Percentiles rank a stretch among this genome's conserved stretches.
phyloP scores from a whole-genome alignment of 2,797 vertebrate genomes.

The Champsocephalus gunnari region DNA sequence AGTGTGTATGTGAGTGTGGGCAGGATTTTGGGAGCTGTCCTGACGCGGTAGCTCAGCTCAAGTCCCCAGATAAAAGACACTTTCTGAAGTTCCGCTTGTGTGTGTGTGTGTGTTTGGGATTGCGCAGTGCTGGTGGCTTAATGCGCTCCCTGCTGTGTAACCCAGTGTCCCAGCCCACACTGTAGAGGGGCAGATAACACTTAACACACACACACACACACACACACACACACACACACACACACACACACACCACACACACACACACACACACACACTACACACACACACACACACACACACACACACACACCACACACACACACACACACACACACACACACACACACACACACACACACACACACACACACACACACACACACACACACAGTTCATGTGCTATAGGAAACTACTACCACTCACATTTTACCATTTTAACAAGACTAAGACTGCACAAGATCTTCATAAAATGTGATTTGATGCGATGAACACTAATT shows the following conservation, averaged over 20 bases:
- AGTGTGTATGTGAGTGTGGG: constrained; percentile 68
- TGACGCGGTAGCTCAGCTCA: constrained; percentile 76
- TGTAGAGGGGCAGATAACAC: constrained; percentile 83
- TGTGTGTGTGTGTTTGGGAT: constrained; percentile 27
- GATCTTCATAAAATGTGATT: background rate
- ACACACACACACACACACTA: constrained; percentile 16
- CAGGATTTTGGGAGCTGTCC: constrained; percentile 79
- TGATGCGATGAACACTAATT: background rate
- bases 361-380: constrained; percentile 39
- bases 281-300: constrained; percentile 45
- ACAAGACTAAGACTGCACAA: background rate
- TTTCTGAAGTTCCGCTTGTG: constrained; percentile 76
- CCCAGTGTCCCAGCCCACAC: constrained; percentile 76
- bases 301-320: constrained; percentile 40
- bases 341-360: constrained; percentile 45
- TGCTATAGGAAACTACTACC: constrained; percentile 13
- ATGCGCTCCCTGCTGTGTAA: constrained; percentile 81
- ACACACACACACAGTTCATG: constrained; percentile 31
- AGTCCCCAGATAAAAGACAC: constrained; percentile 82
- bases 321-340: constrained; percentile 47
- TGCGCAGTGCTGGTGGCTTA: constrained; percentile 70
- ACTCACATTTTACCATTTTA: background rate
- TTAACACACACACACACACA: constrained; percentile 50
- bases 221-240: constrained; percentile 26
- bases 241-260: constrained; percentile 24